phyloP scores from a whole-genome alignment of 2,888 invertebrate genomes.

The Drosophila prostipennis region DNA sequence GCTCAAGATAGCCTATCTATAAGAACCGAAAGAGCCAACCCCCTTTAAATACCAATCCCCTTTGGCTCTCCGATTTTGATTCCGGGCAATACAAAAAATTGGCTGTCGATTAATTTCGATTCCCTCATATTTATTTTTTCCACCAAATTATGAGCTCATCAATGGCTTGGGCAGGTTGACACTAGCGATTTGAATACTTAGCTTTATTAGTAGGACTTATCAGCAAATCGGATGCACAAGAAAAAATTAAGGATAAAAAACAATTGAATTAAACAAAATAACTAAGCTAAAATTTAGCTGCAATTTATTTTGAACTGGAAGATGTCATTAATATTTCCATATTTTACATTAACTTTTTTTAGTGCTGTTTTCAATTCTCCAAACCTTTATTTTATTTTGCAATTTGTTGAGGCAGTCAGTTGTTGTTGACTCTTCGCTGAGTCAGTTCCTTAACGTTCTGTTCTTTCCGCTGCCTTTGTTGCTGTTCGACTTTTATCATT shows the following conservation, averaged over 20 bases:
- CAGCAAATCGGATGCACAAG: constrained; percentile 3
- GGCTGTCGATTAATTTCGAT: constrained; percentile 22
- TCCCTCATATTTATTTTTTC: constrained; percentile 28
- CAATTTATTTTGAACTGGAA: too few relatives aligned
- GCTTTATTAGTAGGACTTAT: constrained; percentile 31
- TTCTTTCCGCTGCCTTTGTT: constrained; percentile 26
- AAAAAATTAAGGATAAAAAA: not conserved
- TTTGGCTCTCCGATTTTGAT: not conserved
- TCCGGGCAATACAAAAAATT: constrained; percentile 9
- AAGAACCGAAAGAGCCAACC: constrained; percentile 17
- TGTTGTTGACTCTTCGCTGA: constrained; percentile 40
- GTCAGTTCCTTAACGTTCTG: constrained; percentile 30
- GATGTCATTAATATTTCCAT: too few relatives aligned
- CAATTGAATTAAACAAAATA: too few relatives aligned
- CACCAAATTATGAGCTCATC: constrained; percentile 43
- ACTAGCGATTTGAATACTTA: constrained; percentile 29
- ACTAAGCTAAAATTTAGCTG: too few relatives aligned
- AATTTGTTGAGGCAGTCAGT: constrained; percentile 47
- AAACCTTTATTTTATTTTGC: constrained; percentile 14
- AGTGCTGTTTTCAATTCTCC: not conserved
- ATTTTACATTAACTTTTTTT: too few relatives aligned
- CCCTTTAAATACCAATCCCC: constrained; percentile 10
- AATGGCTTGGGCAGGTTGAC: constrained; percentile 33
- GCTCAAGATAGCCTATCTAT: constrained; percentile 65
- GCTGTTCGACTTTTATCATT: constrained; percentile 45